Evolutionary conservation across 2,797 vertebrate species (phyloP).

Genomic region (Nasua narica): DNA sequence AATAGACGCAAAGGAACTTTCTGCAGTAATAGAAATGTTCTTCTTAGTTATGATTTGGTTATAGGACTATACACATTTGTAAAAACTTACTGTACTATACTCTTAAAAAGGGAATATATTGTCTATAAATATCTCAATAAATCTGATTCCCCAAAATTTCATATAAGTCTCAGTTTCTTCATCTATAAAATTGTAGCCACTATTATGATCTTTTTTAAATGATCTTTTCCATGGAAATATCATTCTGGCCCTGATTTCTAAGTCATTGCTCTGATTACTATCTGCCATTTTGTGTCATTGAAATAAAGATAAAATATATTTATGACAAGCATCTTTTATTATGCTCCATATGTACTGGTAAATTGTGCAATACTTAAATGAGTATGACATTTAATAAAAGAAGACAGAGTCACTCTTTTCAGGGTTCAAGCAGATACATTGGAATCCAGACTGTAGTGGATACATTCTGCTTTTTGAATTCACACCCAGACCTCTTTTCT

Average conservation of each 20-base stretch:
- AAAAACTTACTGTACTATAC: neutral
- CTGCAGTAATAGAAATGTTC: neutral
- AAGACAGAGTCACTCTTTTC: conserved; percentile 19
- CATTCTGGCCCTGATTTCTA: neutral
- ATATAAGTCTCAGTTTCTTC: neutral
- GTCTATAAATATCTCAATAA: conserved; percentile 10
- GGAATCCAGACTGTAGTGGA: conserved; percentile 31
- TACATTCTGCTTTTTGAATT: conserved; percentile 51
- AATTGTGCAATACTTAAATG: neutral
- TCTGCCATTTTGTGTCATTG: neutral
- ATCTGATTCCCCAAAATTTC: neutral
- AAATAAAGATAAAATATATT: neutral
- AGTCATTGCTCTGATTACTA: neutral
- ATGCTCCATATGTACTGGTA: neutral
- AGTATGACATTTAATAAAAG: conserved; percentile 10
- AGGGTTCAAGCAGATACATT: neutral
- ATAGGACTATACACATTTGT: neutral
- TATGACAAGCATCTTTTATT: neutral
- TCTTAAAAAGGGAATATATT: neutral
- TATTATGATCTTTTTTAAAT: neutral
- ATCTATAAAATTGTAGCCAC: neutral
- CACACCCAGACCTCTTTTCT: conserved; percentile 19
- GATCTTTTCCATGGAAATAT: neutral
- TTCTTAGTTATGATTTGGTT: neutral
- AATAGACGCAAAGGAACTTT: neutral